These are phyloP conservation scores for Brachionus asplanchnoidis DNA, from an alignment of 1,140 invertebrate genomes.

Conservation along the genomic window DNA sequence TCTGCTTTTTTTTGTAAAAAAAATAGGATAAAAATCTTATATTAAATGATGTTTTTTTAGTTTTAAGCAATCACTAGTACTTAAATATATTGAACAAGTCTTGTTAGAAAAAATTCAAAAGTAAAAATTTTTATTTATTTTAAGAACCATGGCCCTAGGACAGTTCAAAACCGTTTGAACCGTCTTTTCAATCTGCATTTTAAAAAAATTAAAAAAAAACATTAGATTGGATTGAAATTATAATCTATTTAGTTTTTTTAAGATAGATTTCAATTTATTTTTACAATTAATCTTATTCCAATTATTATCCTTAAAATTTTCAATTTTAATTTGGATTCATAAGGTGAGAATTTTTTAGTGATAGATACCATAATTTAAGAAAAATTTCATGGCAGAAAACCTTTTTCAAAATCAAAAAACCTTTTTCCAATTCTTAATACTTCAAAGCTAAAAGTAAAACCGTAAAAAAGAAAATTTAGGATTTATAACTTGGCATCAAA, in stretches of 20 bases:
- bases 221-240: too few species aligned
- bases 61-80: neutral
- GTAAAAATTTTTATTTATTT: too few species aligned
- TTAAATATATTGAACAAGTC: too few species aligned
- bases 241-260: too few species aligned
- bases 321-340: neutral
- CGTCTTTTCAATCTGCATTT: too few species aligned
- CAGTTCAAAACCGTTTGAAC: too few species aligned
- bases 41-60: too few species aligned
- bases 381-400: neutral
- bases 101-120: too few species aligned
- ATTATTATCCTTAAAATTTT: neutral
- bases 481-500: neutral
- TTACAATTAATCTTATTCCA: too few species aligned
- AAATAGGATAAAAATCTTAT: neutral
- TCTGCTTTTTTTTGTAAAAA: neutral
- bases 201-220: too few species aligned
- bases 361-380: neutral
- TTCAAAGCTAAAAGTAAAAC: neutral
- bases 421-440: neutral
- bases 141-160: too few species aligned
- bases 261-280: too few species aligned
- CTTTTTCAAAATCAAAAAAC: neutral
- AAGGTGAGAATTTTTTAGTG: neutral
- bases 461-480: neutral